Conservation (phyloP, 2,113 vertebrate genomes). For the Caretta caretta region DNA sequence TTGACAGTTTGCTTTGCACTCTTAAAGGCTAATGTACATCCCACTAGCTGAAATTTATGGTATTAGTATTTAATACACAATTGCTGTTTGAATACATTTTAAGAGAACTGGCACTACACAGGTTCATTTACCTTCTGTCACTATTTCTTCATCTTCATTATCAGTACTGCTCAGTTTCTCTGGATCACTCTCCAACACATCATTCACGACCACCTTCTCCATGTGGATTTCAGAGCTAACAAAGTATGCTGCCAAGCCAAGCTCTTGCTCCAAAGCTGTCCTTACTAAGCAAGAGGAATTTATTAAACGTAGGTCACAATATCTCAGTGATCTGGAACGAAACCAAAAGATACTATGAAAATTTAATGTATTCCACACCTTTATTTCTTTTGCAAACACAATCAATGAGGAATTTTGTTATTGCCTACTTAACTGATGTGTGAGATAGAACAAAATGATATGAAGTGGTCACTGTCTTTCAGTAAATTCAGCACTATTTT, state of each 20-base stretch:
- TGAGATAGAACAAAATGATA: neutral
- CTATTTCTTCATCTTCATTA: conserved; percentile 93
- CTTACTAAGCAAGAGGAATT: conserved; percentile 93
- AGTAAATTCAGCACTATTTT: neutral
- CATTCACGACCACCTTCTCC: conserved; percentile 81
- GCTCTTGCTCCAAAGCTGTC: conserved; percentile 93
- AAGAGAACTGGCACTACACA: neutral
- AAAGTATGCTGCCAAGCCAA: conserved; percentile 94
- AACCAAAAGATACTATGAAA: neutral
- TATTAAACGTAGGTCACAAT: conserved; percentile 95
- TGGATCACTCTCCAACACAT: conserved; percentile 90
- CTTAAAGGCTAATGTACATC: neutral
- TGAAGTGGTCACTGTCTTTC: neutral
- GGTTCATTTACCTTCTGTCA: conserved; percentile 81
- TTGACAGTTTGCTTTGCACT: neutral
- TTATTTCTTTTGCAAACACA: neutral
- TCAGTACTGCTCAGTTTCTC: conserved; percentile 96
- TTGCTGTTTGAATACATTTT: neutral
- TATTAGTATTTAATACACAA: neutral
- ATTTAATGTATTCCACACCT: neutral
- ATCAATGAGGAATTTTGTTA: neutral
- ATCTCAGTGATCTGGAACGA: conserved; percentile 90
- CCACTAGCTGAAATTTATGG: neutral
- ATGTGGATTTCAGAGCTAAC: conserved; percentile 82
- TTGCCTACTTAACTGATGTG: fast-evolving